Conservation (phyloP, 23 tunicate genomes). For the Styela clava region DNA sequence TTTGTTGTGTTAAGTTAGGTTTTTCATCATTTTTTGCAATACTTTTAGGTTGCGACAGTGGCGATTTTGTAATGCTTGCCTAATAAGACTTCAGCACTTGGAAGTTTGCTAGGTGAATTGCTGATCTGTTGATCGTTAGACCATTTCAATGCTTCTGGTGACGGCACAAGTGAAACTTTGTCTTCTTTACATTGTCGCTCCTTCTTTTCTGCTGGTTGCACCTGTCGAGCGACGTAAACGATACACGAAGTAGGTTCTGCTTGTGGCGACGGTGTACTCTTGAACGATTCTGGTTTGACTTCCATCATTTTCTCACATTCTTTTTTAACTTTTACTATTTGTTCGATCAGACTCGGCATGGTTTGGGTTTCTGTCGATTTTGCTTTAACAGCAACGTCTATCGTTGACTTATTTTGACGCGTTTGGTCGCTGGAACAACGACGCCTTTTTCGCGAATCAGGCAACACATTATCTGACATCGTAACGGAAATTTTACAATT, state of each 20-base stretch:
- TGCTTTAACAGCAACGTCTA: not conserved
- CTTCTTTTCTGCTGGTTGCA: not conserved
- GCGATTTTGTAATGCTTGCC: slow-evolving; percentile 44
- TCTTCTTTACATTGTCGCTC: not conserved
- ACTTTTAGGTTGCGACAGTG: too few species aligned
- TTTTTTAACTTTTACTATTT: not conserved
- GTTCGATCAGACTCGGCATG: not conserved
- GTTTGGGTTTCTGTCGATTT: slow-evolving; percentile 4
- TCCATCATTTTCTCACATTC: not conserved
- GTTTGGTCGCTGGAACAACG: not conserved
- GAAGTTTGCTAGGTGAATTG: slow-evolving; percentile 25
- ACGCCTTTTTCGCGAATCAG: not conserved
- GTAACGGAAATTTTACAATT: not conserved
- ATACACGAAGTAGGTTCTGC: slow-evolving; percentile 13
- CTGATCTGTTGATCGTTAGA: not conserved
- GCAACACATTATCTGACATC: not conserved
- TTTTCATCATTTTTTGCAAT: too few species aligned
- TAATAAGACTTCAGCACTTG: slow-evolving; percentile 71
- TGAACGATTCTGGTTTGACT: not conserved
- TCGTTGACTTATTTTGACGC: not conserved
- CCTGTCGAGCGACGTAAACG: slow-evolving; percentile 13
- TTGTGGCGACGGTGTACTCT: not conserved
- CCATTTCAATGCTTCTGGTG: not conserved
- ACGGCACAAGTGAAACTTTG: not conserved
- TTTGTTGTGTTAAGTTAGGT: too few species aligned